Evolutionary conservation across 1,140 invertebrate genomes (phyloP), one percentile per base, ranked within the genome.

Genomic region (Bombus affinis): DNA sequence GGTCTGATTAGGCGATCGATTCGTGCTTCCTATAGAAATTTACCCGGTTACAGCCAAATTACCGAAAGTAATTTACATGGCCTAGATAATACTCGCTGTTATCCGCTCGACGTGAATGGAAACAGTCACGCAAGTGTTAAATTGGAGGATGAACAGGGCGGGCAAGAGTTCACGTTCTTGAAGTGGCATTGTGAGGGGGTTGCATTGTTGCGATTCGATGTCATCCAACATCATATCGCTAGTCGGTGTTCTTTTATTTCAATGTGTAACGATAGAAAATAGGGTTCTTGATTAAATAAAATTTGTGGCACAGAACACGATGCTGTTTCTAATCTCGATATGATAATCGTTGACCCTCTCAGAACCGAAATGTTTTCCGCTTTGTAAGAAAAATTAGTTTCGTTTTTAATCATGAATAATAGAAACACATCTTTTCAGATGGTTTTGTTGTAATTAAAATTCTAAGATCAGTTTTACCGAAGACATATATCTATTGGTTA

Each of bases 51-150:
- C 74, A 35, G 81, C 77, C 44, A 42, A 83, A 83, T 83, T 83
- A 77, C 62, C 62, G 65, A 77, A 83, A 83, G 73, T 77, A 77
- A 83, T 83, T 83, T 83, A 42, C 82, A 84, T 79, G 82, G 57
- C 82, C 82, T 78, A 84, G 82, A 84, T 78, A 78, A 79, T 37
- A 35, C 47, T 59, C 15, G 42, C 74, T 57, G 65, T 62, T 82
- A 82, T 68, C 28, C 28, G 47, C 18, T 28, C 37, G 75, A 84
- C 74, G 22, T 42, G 82, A 71, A 84, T 84, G 47, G 66, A 47
- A 79, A 84, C 82, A 75, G 81, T 65, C 81, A 84, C 82, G 82
- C 82, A 39, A 84, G 47, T 71, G 65, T 77, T 79, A 79, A 79
- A 68, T 79, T 77, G 81, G 68, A 22, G 47, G 53, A 84, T 53